Evolutionary conservation across 2,888 invertebrate genomes (phyloP), one percentile per base, ranked within the genome.

Genomic region (Anthophora plumipes): DNA sequence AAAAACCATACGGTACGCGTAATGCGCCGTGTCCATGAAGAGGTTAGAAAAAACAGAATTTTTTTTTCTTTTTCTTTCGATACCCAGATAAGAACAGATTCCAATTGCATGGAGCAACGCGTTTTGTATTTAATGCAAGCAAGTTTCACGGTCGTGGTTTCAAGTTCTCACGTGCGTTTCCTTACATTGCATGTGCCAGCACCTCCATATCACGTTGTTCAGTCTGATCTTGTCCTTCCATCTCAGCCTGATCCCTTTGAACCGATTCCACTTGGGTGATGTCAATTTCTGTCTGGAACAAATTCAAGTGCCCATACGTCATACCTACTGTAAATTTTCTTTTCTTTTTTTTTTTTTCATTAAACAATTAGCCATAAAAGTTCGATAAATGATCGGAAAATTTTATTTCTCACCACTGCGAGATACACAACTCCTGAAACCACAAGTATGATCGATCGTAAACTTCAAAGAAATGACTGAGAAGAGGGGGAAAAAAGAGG

Each of bases 121-220:
- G 8, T 20, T 41, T 14, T 1, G 12, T 22, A 12, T 54, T 41
- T 52, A 7, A 22, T 14, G n/a, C 14, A n/a, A 31, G n/a, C 14
- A n/a, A 31, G 12, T 14, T 37, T 46, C 31, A 22, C 9, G 17
- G 37, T 48, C 17, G 25, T 39, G 43, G 43, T 61, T 43, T n/a
- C 12, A 11, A 7, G 25, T 46, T 22, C 60, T 22, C 60, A 41
- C 48, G 41, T 14, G 55, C 20, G 9, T 39, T 37, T 63, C 94
- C 96, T 96, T 94, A 98, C 98, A 99, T 94, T 99, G 99, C 97
- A 99, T 98, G 94, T 99, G 99, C 99, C 99, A 99, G 94, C 99
- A 99, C 93, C 99, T 96, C 99, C 99, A 99, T 92, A 99, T 99
- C 89, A 99, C 98, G 94, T 99, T 99, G 96, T 99, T 99, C 91